These are phyloP conservation scores for Brachionus rotundiformis DNA, from an alignment of 1,140 invertebrate species.

Conservation along the genomic window DNA sequence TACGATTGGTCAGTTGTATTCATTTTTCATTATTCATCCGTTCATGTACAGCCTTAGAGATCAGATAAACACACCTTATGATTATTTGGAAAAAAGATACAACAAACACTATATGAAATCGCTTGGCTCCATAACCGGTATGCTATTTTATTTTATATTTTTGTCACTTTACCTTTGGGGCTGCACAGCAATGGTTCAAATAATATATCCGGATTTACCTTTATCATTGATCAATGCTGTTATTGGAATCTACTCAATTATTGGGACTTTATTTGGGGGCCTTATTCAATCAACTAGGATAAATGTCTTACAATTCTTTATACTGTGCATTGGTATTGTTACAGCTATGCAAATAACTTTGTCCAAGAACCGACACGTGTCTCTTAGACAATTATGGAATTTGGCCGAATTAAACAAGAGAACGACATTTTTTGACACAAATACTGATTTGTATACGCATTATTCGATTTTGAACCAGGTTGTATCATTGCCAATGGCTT, in stretches of 20 bases:
- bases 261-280: not conserved
- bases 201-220: not conserved
- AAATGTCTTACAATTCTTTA: slow-evolving; percentile 37
- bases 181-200: slow-evolving; percentile 20
- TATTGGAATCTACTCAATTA: slow-evolving; percentile 17
- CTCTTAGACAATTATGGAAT: slow-evolving; percentile 11
- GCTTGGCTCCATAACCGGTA: not conserved
- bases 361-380: not conserved
- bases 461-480: slow-evolving; percentile 36
- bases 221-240: not conserved
- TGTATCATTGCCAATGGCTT: slow-evolving; percentile 12
- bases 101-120: slow-evolving; percentile 24
- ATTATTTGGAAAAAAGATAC: slow-evolving; percentile 37
- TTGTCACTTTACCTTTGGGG: slow-evolving; percentile 37
- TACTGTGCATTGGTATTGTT: not conserved
- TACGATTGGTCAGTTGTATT: not conserved
- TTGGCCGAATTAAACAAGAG: slow-evolving; percentile 10
- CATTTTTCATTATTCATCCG: slow-evolving; percentile 13
- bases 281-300: slow-evolving; percentile 38
- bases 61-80: slow-evolving; percentile 17
- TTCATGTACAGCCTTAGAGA: slow-evolving; percentile 25
- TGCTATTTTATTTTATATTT: slow-evolving; percentile 32
- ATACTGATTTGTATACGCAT: not conserved
- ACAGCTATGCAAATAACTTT: slow-evolving; percentile 18
- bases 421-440: slow-evolving; percentile 32